Base-by-base conservation (phyloP, 1,140 invertebrate species). In the Papilio polyxenes region DNA sequence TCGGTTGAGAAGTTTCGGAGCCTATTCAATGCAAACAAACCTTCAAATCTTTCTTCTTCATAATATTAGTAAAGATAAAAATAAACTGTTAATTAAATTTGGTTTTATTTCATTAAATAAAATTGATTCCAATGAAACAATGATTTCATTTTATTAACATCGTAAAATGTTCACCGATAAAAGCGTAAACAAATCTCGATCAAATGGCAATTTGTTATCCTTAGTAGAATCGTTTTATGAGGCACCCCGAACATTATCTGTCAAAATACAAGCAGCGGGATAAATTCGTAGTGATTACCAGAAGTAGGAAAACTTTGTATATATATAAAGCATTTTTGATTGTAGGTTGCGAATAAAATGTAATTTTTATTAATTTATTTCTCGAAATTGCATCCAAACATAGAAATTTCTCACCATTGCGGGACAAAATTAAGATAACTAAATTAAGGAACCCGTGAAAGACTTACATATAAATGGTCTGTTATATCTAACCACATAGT, bases 141-240 rank as follows among this genome's bases (percentile, higher is more conserved):
- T 72, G 65, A 40, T 79, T 56, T 62, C 17, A 79, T 79, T 79
- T 79, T 79, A 79, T 79, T 79, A 59, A 62, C 31, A 79, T 79
- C 76, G 76, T 79, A 79, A 79, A 79, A 40, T 59, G 31, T 23
- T 62, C 37, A n/a, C 13, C 76, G 76, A 79, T 79, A 79, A 79
- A 79, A 79, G 53, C 76, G 76, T 79, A 79, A 79, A 79, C 76
- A 79, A 79, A 79, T 79, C 76, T 37, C 76, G 76, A 62, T 62
- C 76, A 62, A 79, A 79, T n/a, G 76, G 53, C 76, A 79, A 79
- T 59, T 79, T 79, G 37, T 79, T 62, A 62, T 56, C 76, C 76
- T 78, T 62, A 79, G 76, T 79, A 62, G 76, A 62, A 79, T 62
- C 76, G 76, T 79, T 79, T 79, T 79, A 79, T 31, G 53, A 79